phyloP scores from a whole-genome alignment of 2,888 invertebrate species.

The Xestia ashworthii region DNA sequence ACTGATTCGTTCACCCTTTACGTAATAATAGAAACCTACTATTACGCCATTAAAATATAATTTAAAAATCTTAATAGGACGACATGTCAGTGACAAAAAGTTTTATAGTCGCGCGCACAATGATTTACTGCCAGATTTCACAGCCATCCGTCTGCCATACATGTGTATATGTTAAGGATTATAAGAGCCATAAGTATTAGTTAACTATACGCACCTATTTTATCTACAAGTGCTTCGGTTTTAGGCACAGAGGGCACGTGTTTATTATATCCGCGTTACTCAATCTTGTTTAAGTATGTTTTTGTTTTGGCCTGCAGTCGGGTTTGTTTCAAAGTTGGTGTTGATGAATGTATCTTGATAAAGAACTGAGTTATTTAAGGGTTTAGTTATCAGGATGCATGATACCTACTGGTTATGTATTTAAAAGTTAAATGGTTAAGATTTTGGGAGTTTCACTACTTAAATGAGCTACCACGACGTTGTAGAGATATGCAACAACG shows the following conservation, averaged over 20 bases:
- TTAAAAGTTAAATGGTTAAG: neutral
- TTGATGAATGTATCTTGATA: conserved; percentile 32
- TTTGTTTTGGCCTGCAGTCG: conserved; percentile 47
- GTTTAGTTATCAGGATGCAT: neutral
- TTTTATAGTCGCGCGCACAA: conserved; percentile 80
- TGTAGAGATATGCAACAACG: neutral
- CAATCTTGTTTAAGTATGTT: conserved; percentile 59
- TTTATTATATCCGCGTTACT: conserved; percentile 66
- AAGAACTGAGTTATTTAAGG: neutral
- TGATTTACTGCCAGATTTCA: conserved; percentile 87
- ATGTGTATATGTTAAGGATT: conserved; percentile 68
- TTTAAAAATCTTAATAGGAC: conserved; percentile 62
- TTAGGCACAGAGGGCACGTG: conserved; percentile 65
- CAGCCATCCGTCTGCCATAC: conserved; percentile 74
- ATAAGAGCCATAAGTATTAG: conserved; percentile 65
- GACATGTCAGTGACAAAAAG: conserved; percentile 80
- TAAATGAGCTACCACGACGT: neutral
- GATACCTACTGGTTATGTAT: neutral
- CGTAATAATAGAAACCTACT: conserved; percentile 43
- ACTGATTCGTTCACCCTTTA: conserved; percentile 31
- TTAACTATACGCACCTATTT: conserved; percentile 62
- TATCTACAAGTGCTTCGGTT: conserved; percentile 64
- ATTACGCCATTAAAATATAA: conserved; percentile 61
- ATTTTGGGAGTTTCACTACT: neutral
- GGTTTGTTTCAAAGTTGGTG: conserved; percentile 45